Conservation (phyloP, 1,140 invertebrate genomes). For the Dermatophagoides farinae region DNA sequence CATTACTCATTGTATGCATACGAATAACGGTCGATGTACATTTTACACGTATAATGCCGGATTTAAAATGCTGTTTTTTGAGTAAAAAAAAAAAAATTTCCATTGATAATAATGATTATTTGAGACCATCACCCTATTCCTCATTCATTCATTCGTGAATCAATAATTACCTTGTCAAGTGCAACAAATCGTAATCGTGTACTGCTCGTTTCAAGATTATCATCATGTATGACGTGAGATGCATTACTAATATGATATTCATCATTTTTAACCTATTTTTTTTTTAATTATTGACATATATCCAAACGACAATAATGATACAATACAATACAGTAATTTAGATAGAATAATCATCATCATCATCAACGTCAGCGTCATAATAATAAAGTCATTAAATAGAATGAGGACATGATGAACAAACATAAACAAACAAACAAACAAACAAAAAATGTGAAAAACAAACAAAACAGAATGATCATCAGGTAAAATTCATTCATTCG, state of each 20-base stretch:
- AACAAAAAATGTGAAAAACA: not conserved
- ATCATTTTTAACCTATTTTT: constrained; percentile 17
- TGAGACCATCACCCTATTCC: too few species aligned
- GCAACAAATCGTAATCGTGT: constrained; percentile 21
- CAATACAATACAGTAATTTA: too few species aligned
- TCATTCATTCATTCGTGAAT: too few species aligned
- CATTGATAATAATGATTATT: too few species aligned
- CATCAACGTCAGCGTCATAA: too few species aligned
- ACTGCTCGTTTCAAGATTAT: constrained; percentile 23
- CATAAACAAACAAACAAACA: not conserved
- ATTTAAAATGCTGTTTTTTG: constrained; percentile 20
- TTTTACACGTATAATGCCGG: constrained; percentile 22
- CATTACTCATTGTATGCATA: constrained; percentile 57
- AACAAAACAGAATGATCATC: not conserved
- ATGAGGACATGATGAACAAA: too few species aligned
- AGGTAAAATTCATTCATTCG: not conserved
- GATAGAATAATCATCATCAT: too few species aligned
- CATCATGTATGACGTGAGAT: constrained; percentile 18
- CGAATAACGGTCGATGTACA: constrained; percentile 33
- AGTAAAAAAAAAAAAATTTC: not conserved
- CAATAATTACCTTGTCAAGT: constrained; percentile 19
- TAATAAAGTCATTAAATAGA: too few species aligned
- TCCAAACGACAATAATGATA: too few species aligned
- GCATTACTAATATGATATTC: constrained; percentile 21
- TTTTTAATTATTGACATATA: too few species aligned